Conservation (phyloP, 1,140 invertebrate species). For the Ceratitis capitata region DNA sequence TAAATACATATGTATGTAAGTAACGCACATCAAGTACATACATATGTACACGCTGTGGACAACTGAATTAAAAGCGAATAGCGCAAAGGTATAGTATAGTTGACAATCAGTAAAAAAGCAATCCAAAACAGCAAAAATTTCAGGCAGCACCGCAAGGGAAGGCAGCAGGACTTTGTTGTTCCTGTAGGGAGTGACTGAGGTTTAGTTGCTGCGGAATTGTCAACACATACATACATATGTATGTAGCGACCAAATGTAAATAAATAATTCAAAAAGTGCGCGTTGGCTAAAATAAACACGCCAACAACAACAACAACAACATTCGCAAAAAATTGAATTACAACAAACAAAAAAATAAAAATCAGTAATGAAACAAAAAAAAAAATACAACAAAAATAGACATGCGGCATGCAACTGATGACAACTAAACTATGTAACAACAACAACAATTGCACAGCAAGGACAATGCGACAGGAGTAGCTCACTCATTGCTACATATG, state of each 20-base stretch:
- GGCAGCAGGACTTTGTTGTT: not conserved
- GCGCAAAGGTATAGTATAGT: constrained; percentile 28
- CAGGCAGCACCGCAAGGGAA: not conserved
- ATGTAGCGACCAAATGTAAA: constrained; percentile 25
- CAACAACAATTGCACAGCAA: constrained; percentile 10
- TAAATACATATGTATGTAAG: too few species aligned
- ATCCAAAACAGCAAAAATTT: not conserved
- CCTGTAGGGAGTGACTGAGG: not conserved
- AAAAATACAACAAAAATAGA: too few species aligned
- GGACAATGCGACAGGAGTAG: not conserved
- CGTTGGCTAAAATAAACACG: not conserved
- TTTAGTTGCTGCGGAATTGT: constrained; percentile 22
- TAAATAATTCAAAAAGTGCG: constrained; percentile 28
- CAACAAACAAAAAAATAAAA: not conserved
- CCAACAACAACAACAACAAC: not conserved
- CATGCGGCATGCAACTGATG: constrained; percentile 11
- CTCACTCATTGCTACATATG: not conserved
- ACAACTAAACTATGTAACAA: constrained; percentile 5
- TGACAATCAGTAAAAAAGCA: not conserved
- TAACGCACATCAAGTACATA: constrained; percentile 22
- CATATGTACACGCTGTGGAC: constrained; percentile 4
- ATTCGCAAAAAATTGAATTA: too few species aligned
- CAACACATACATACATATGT: too few species aligned
- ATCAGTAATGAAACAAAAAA: not conserved
- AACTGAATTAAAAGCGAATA: constrained; percentile 34